These are phyloP conservation scores for Syngnathus typhle DNA, from an alignment of 2,113 vertebrate species.

Conservation along the genomic window DNA sequence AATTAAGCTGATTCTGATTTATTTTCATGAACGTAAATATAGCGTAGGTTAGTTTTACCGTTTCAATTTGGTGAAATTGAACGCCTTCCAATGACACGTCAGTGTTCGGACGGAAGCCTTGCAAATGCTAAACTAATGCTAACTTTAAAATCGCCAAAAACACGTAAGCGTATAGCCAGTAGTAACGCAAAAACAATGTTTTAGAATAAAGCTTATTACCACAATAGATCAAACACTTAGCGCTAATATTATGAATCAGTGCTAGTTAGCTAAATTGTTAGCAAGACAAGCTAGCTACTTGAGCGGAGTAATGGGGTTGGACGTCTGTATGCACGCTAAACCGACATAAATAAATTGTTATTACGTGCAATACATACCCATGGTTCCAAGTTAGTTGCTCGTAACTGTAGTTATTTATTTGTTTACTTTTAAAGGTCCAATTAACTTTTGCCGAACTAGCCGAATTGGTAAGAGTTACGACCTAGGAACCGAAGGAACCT, in stretches of 20 bases:
- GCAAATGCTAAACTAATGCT: conserved; percentile 35
- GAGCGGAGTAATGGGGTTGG: background rate
- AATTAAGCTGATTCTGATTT: background rate
- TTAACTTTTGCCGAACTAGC: conserved; percentile 2
- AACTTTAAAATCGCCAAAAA: background rate
- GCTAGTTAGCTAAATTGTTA: conserved; percentile 14
- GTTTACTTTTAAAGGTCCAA: background rate
- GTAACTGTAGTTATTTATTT: background rate
- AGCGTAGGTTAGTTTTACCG: no score
- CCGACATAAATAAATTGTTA: background rate
- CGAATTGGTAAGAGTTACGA: conserved; percentile 15
- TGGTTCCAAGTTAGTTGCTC: conserved; percentile 8
- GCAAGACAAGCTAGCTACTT: background rate
- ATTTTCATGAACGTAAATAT: no score
- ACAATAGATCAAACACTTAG: background rate
- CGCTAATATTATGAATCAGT: background rate
- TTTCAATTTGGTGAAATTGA: no score
- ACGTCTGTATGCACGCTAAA: background rate
- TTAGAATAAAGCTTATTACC: background rate
- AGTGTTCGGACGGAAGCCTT: conserved; percentile 51
- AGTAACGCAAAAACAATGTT: background rate
- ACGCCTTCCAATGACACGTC: conserved; percentile 63
- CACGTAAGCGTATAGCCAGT: background rate
- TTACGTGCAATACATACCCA: conserved; percentile 53
- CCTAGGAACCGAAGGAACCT: background rate